A percentile compares a stretch with the other conserved stretches of the same genome.
Evolutionary conservation across 35 echinoderm and acorn worm species (phyloP).

Genomic region (Diadema setosum): DNA sequence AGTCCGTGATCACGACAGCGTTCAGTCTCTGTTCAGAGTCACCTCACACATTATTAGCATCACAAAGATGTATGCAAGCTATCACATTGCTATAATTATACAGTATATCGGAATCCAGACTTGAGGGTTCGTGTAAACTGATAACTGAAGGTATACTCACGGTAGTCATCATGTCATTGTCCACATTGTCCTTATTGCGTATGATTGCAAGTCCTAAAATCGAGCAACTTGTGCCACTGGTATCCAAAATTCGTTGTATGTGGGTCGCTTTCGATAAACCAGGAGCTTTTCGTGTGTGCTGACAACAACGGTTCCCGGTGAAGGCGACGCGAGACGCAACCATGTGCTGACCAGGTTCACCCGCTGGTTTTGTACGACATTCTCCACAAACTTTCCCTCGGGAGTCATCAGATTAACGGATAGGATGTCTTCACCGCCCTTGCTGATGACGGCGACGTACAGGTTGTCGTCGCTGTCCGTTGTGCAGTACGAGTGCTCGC

Average conservation of each 20-base stretch:
- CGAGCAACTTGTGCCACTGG: neutral
- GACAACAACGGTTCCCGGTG: neutral
- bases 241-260: conserved; percentile 2
- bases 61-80: too few relatives aligned
- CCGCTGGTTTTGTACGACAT: neutral
- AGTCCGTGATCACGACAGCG: too few relatives aligned
- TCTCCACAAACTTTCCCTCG: conserved; percentile 7
- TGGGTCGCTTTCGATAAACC: neutral
- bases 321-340: conserved; percentile 9
- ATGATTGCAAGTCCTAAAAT: too few relatives aligned
- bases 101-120: too few relatives aligned
- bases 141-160: too few relatives aligned
- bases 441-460: neutral
- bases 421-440: neutral
- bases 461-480: neutral
- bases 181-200: too few relatives aligned
- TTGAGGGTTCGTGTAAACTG: too few relatives aligned
- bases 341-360: conserved; percentile 1
- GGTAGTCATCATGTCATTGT: too few relatives aligned
- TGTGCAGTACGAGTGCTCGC: neutral
- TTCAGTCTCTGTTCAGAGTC: too few relatives aligned
- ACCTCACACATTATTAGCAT: too few relatives aligned
- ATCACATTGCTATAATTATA: too few relatives aligned
- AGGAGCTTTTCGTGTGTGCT: conserved; percentile 17
- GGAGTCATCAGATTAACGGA: conserved; percentile 3